Evolutionary conservation across 2,797 vertebrate species (phyloP), one percentile per base, ranked within the genome.

Genomic region (Cuniculus paca): DNA sequence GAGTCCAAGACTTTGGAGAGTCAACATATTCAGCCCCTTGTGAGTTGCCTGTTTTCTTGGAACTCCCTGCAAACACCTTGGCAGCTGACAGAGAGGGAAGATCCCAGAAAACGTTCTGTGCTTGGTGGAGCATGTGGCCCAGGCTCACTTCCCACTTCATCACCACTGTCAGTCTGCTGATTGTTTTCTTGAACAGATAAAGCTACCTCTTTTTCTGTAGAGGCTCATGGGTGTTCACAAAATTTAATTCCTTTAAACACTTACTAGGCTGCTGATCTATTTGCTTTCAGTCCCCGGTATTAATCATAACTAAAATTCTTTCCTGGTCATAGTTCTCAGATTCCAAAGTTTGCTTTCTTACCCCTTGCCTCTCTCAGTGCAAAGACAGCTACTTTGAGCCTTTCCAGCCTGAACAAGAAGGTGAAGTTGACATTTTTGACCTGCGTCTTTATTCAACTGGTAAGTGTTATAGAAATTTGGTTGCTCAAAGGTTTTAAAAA

Each of bases 201-300:
- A 89, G n/a, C 39, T 0, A 0, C 34, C 60, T 85, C 74, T 68
- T 78, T 78, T 90, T 68, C 50, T 80, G 92, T 85, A 7, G 2
- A 85, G 92, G 90, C 81, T 91, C 95, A 94, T 90, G 26, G 39
- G 56, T 56, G 68, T 70, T 96, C 86, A 85, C 6, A 50, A 88
- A 95, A 83, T 52, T 34, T 79, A 91, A 97, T 92, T 94, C 92
- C 52, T 81, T 72, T 61, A 36, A 87, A 89, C 78, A 50, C 75
- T 93, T 72, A 39, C 24, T 54, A 61, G 13, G 8, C 90, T 90
- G 88, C 52, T 72, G 68, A 94, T 91, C 72, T 93, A 74, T 80
- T 84, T 94, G 75, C 56, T 95, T 95, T 95, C 72, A 58, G 77
- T 91, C 94, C 54, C 70, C 28, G 22, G 31, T 91, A 78, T 93